A percentile compares a stretch with the other conserved stretches of the same genome.
phyloP scores from a whole-genome alignment of 2,888 invertebrate species.

The Epirrhoe alternata region DNA sequence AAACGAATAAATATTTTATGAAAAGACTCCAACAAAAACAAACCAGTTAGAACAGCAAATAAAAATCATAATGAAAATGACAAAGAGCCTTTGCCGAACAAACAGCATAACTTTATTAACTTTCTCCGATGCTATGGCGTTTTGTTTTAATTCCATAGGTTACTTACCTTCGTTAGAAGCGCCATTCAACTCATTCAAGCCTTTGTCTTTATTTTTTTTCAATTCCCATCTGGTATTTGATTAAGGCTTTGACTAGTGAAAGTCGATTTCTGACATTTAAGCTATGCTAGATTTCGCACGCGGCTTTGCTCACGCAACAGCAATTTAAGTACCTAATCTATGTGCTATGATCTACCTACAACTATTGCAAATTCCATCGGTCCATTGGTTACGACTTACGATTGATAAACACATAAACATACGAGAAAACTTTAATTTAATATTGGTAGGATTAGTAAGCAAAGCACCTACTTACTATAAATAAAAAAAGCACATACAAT shows the following conservation, averaged over 20 bases:
- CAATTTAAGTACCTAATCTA: background rate
- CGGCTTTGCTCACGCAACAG: background rate
- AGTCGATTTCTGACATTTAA: slow-evolving; percentile 54
- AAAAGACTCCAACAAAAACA: slow-evolving; percentile 11
- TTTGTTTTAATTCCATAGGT: slow-evolving; percentile 49
- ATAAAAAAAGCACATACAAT: background rate
- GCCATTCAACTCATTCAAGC: slow-evolving; percentile 48
- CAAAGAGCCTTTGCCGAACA: slow-evolving; percentile 20
- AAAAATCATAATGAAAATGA: slow-evolving; percentile 21
- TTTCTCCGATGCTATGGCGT: slow-evolving; percentile 53
- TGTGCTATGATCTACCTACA: no score
- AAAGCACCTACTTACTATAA: no score
- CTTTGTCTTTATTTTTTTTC: slow-evolving; percentile 55
- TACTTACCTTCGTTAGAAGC: slow-evolving; percentile 43
- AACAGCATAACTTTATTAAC: slow-evolving; percentile 46
- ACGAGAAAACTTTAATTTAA: no score
- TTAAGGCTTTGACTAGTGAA: slow-evolving; percentile 49
- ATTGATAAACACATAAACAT: no score
- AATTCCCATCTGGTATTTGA: slow-evolving; percentile 42
- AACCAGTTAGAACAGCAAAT: slow-evolving; percentile 9
- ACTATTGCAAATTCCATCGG: background rate
- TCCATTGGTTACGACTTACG: no score
- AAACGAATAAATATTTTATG: background rate
- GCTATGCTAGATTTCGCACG: background rate
- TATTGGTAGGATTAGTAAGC: no score